Percentiles rank a stretch among this genome's conserved stretches.
These are phyloP conservation scores for Callimorpha dominula DNA, from an alignment of 2,888 invertebrate genomes.

Conservation along the genomic window DNA sequence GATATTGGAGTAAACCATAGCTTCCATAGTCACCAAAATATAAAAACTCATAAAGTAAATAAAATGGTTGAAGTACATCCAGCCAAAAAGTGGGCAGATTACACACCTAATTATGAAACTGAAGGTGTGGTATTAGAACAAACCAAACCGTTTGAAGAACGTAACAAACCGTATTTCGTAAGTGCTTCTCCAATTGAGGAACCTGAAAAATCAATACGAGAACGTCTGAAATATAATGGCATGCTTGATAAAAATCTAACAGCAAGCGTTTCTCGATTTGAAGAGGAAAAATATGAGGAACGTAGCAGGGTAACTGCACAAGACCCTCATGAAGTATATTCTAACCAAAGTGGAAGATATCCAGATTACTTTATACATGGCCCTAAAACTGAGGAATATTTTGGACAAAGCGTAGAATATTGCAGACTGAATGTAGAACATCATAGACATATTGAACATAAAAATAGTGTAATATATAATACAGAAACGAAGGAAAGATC, in stretches of 20 bases:
- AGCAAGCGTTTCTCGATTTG: background rate
- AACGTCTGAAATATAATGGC: background rate
- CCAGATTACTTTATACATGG: background rate
- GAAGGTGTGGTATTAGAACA: background rate
- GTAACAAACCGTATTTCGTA: background rate
- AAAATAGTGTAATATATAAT: constrained; percentile 2
- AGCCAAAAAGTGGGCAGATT: background rate
- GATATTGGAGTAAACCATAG: background rate
- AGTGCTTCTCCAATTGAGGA: background rate
- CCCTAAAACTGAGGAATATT: background rate
- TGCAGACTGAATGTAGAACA: constrained; percentile 16
- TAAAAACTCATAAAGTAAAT: background rate
- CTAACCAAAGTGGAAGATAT: background rate
- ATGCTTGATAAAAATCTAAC: background rate
- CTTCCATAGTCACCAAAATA: background rate
- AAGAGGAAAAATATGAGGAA: background rate
- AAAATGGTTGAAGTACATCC: background rate
- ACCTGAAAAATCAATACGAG: background rate
- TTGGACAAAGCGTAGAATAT: constrained; percentile 17
- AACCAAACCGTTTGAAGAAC: background rate
- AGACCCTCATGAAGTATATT: background rate
- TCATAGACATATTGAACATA: background rate
- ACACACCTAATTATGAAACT: background rate
- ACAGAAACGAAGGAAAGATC: background rate
- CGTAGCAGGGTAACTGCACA: background rate